phyloP scores from a whole-genome alignment of 2,113 vertebrate species.

The Athene cunicularia region DNA sequence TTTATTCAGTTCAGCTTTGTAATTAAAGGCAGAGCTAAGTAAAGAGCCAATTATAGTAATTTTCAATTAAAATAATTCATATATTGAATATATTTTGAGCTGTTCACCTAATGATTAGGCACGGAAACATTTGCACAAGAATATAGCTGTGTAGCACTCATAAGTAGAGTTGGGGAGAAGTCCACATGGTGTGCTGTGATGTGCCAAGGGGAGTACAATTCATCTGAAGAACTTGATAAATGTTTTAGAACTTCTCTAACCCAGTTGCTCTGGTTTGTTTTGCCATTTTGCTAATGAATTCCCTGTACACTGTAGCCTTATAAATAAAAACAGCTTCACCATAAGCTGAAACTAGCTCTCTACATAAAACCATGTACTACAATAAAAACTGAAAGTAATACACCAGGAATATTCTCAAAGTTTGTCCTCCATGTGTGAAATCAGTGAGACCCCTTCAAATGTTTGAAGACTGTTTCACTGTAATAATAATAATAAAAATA shows the following conservation, averaged over 20 bases:
- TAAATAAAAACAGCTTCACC: slow-evolving; percentile 24
- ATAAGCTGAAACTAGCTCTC: background rate
- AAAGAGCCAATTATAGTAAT: background rate
- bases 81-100: background rate
- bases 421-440: background rate
- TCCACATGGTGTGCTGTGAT: background rate
- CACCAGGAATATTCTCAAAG: background rate
- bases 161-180: background rate
- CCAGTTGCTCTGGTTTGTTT: background rate
- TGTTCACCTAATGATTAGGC: background rate
- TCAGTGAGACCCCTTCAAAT: background rate
- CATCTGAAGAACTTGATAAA: background rate
- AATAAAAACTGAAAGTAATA: background rate
- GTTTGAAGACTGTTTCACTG: background rate
- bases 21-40: background rate
- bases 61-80: background rate
- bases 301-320: background rate
- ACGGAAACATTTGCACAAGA: background rate
- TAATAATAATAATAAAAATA: background rate
- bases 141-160: background rate
- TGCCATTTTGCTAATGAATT: slow-evolving; percentile 39
- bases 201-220: background rate
- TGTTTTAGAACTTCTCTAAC: slow-evolving; percentile 31
- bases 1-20: background rate
- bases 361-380: background rate